Percentiles rank a stretch among this genome's conserved stretches.
Conservation (phyloP, 2,113 vertebrate genomes). For the Galemys pyrenaicus region DNA sequence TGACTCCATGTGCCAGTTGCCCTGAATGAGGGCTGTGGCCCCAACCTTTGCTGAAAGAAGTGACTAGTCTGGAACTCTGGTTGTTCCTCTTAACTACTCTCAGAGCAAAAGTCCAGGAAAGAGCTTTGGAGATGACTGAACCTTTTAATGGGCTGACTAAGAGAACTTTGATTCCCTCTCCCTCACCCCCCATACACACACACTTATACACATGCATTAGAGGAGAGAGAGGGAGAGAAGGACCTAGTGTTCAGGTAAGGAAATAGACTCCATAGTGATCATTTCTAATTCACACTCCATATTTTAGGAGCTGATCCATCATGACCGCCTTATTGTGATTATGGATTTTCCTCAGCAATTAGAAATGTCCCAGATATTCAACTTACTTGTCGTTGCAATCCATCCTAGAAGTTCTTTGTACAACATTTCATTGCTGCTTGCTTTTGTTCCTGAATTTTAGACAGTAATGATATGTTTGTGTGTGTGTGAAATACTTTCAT, state of each 20-base stretch:
- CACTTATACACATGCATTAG: neutral
- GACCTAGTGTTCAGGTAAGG: neutral
- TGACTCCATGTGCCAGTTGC: neutral
- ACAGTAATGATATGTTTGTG: neutral
- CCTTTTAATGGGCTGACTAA: neutral
- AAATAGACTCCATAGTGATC: neutral
- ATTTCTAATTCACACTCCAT: neutral
- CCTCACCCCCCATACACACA: too few species aligned
- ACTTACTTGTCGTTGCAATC: neutral
- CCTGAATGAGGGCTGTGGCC: neutral
- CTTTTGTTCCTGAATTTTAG: conserved; percentile 25
- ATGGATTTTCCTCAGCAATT: neutral
- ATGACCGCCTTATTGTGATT: neutral
- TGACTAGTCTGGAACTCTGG: neutral
- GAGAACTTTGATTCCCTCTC: neutral
- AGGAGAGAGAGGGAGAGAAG: neutral
- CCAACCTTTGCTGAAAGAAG: neutral
- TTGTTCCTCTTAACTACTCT: neutral
- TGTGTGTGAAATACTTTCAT: conserved; percentile 5
- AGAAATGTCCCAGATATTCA: neutral
- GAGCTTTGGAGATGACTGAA: neutral
- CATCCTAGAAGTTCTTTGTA: neutral
- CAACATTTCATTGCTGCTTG: neutral
- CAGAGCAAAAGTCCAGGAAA: neutral
- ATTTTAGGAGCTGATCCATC: neutral